Base-by-base conservation (phyloP, 1,140 invertebrate genomes). In the Drosophila eugracilis region DNA sequence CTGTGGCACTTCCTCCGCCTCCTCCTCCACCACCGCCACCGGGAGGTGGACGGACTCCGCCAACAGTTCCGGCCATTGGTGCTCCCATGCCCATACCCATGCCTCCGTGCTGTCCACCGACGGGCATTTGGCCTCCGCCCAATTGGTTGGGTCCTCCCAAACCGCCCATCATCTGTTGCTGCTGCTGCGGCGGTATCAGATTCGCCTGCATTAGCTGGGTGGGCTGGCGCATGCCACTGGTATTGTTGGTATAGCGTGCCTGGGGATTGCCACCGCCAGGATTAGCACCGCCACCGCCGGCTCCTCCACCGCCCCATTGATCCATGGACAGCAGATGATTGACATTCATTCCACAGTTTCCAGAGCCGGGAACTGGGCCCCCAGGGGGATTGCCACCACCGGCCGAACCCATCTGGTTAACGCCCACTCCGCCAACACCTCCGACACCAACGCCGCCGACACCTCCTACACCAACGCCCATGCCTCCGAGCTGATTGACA, bases 321-420 rank as follows among this genome's bases (percentile, higher is more conserved):
- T 95, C 94, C 93, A 95, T 95, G 4, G 94, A 93, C 24, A 95
- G 92, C 26, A 95, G 75, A 74, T 93, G 93, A 19, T 92, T 92
- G 26, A 81, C 86, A 47, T 71, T 73, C 49, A 47, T 26, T 17
- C 66, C 86, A 22, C 88, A 88, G 47, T 80, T 80, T 0, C 69
- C 73, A 2, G 75, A 76, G 22, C 71, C 66, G 21, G 80, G 69
- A 2, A 65, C 39, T 14, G 74, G 75, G 6, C 36, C 62, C 39
- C 65, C 75, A 2, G 70, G 45, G 21, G 75, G 70, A 15, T 63
- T 66, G 65, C 66, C 81, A 32, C 76, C 73, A 19, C 66, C 66
- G 7, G 48, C 62, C 9, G 54, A 26, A 10, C 39, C 39, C 22
- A 65, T 7, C 6, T 60, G 74, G 12, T 54, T 57, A 41, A 69